Percentiles rank a stretch among this genome's conserved stretches.
phyloP scores from a whole-genome alignment of 2,113 vertebrate genomes.

The Lonchura striata region DNA sequence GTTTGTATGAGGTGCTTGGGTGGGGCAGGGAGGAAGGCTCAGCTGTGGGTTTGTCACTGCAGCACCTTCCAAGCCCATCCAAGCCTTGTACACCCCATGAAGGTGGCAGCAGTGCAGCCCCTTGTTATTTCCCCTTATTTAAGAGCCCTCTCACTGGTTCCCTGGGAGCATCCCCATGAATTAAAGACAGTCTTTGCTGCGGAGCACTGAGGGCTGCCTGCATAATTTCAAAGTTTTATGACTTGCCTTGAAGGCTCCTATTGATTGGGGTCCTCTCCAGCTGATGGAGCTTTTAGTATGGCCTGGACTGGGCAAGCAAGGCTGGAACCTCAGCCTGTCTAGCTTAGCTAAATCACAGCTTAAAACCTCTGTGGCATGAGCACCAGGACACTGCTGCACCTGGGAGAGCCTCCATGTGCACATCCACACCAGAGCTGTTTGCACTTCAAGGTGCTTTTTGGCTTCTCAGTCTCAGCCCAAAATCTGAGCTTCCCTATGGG shows the following conservation, averaged over 20 bases:
- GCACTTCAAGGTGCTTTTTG: neutral
- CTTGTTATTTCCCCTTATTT: neutral
- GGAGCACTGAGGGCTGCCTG: neutral
- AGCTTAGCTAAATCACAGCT: neutral
- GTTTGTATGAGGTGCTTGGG: neutral
- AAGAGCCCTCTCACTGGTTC: neutral
- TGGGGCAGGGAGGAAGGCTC: neutral
- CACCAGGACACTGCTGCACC: neutral
- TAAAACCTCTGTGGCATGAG: neutral
- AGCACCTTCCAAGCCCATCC: neutral
- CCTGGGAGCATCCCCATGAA: neutral
- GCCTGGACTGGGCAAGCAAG: neutral
- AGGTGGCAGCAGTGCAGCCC: neutral
- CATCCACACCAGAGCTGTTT: rapidly evolving
- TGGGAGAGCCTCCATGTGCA: rapidly evolving
- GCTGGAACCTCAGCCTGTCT: neutral
- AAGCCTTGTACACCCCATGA: rapidly evolving
- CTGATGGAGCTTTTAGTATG: neutral
- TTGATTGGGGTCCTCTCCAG: slow-evolving; percentile 9
- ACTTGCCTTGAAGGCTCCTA: slow-evolving; percentile 32
- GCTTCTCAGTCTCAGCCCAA: neutral
- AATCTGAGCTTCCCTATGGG: neutral
- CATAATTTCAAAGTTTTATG: slow-evolving; percentile 32
- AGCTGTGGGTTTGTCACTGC: neutral
- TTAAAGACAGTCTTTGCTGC: neutral